Conservation (phyloP, 2,797 vertebrate genomes). For the Sphenodon punctatus region DNA sequence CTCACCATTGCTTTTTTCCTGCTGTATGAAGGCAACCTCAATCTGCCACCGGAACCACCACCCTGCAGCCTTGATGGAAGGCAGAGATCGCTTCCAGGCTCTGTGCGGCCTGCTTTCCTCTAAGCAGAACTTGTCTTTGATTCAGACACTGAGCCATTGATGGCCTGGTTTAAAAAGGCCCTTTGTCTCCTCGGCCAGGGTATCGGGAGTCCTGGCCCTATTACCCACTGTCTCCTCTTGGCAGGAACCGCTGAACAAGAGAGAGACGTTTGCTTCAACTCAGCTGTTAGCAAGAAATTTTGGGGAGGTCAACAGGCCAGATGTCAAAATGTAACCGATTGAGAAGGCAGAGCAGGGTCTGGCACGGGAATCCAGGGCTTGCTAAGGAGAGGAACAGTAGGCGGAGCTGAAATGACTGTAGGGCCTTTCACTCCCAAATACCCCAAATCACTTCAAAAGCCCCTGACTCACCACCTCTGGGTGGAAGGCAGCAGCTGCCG, state of each 20-base stretch:
- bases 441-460: neutral
- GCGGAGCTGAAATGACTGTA: neutral
- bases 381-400: neutral
- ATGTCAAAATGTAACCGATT: neutral
- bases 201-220: conserved; percentile 24
- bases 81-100: neutral
- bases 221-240: conserved; percentile 22
- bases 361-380: neutral
- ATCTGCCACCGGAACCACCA: too few species aligned
- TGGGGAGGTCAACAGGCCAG: conserved; percentile 30
- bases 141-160: conserved; percentile 36
- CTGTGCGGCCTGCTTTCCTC: neutral
- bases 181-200: conserved; percentile 35
- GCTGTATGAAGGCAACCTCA: too few species aligned
- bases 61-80: too few species aligned
- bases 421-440: neutral
- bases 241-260: conserved; percentile 14
- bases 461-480: neutral
- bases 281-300: conserved; percentile 7
- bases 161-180: neutral
- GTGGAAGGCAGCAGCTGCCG: neutral
- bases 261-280: conserved; percentile 40
- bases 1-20: too few species aligned
- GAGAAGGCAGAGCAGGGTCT: neutral
- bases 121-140: neutral